A percentile compares a stretch with the other conserved stretches of the same genome.
These are phyloP conservation scores for Ibidorhyncha struthersii DNA, from an alignment of 2,113 vertebrate species.

Conservation along the genomic window DNA sequence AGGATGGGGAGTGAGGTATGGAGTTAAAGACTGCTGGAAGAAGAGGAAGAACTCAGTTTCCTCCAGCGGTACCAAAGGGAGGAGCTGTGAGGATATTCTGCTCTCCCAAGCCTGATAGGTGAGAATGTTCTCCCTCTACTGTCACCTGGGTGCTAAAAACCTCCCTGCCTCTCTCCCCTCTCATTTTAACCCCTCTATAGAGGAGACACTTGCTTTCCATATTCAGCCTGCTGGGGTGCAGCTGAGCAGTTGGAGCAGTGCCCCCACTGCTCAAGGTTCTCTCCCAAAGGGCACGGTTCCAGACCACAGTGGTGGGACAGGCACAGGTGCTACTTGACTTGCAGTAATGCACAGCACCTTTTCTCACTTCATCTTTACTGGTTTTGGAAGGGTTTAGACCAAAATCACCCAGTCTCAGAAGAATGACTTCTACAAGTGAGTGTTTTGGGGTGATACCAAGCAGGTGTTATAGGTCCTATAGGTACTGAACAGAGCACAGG, in stretches of 20 bases:
- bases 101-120: not conserved
- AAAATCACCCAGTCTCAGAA: not conserved
- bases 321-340: not conserved
- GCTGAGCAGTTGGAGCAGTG: not conserved
- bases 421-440: not conserved
- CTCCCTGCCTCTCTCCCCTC: not conserved
- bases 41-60: not conserved
- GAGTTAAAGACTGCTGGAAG: not conserved
- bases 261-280: not conserved
- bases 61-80: not conserved
- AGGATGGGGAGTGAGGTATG: not conserved
- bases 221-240: not conserved
- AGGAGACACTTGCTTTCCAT: not conserved
- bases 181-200: not conserved
- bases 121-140: not conserved
- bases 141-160: not conserved
- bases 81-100: not conserved
- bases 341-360: not conserved
- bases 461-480: not conserved
- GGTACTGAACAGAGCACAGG: not conserved
- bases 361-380: not conserved
- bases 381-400: not conserved
- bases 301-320: not conserved
- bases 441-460: not conserved
- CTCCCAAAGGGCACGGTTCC: not conserved